Base-by-base conservation (phyloP, 2,888 invertebrate species). In the Allacma fusca region DNA sequence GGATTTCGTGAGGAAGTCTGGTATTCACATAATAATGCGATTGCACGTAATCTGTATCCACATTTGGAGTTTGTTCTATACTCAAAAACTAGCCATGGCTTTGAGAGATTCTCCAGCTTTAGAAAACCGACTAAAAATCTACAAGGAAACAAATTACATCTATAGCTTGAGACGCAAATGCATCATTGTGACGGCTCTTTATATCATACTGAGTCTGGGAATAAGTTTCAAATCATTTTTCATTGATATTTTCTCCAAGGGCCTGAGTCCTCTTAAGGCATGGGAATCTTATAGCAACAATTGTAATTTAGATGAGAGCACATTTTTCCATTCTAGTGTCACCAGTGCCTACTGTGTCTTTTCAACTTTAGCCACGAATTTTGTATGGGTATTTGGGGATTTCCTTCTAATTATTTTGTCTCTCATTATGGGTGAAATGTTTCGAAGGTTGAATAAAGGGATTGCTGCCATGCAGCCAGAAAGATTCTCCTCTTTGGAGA, bases 341-440 rank as follows among this genome's bases (percentile, higher is more conserved):
- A 79, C 81, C 2, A 79, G 78, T 43, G 13, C 75, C 0, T 83
- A 83, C 50, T 83, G 83, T 64, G 16, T 82, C 23, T n/a, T 81
- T 19, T 78, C 80, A 69, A 79, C 78, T 64, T 34, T 82, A 0
- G 79, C 78, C 1, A 80, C 82, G 0, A 81, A 81, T 64, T 81
- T 79, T 59, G 79, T 79, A 1, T 83, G 83, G 83, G 40, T 83
- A n/a, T 81, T 82, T 77, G 78, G 78, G 1, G 82, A 83, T 75
- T 75, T 81, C 40, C 67, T 82, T 12, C 70, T 83, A n/a, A 68
- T 80, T n/a, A 71, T 82, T 29, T 50, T 83, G 57, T 78, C 82
- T 2, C 34, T 80, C 16, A 77, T 80, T 24, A 29, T 83, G 77
- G 74, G 69, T 12, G 79, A 81, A n/a, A 67, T 83, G 74, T 82